Evolutionary conservation across 2,113 vertebrate species (phyloP).

Genomic region (Oreochromis niloticus): DNA sequence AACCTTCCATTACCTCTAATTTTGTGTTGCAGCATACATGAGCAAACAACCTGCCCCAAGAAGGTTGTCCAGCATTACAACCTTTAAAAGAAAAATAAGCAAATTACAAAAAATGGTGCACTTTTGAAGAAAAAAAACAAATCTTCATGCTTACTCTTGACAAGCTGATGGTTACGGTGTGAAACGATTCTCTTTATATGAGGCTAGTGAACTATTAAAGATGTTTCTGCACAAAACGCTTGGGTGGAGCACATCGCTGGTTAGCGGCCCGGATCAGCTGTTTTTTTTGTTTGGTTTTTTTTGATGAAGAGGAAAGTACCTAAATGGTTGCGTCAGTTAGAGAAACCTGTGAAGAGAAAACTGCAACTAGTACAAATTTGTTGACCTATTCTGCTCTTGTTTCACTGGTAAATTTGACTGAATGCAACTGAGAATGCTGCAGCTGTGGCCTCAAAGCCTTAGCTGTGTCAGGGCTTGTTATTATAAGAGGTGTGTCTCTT

Average conservation of each 20-base stretch:
- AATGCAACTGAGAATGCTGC: not conserved
- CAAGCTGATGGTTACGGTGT: not conserved
- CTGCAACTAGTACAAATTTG: not conserved
- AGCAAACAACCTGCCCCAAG: not conserved
- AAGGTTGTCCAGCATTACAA: not conserved
- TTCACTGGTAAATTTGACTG: conserved; percentile 23
- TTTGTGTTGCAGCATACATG: not conserved
- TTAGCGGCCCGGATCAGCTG: conserved; percentile 13
- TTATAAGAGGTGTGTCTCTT: conserved; percentile 18
- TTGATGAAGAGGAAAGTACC: conserved; percentile 52
- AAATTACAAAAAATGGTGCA: not conserved
- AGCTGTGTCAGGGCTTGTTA: not conserved
- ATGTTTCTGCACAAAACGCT: not conserved
- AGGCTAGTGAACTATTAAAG: not conserved
- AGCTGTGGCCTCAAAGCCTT: not conserved
- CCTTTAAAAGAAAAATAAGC: not conserved
- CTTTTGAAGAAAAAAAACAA: not conserved
- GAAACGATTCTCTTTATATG: not conserved
- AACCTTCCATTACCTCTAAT: rapidly evolving
- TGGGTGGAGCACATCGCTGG: conserved; percentile 1
- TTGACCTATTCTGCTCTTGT: not conserved
- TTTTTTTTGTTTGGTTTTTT: not conserved
- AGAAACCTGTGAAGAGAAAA: not conserved
- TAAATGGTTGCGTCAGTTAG: not conserved
- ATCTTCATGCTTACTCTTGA: not conserved